A percentile compares a stretch with the other conserved stretches of the same genome.
Evolutionary conservation across 2,888 invertebrate genomes (phyloP).

Genomic region (Cosmorhoe ocellata): DNA sequence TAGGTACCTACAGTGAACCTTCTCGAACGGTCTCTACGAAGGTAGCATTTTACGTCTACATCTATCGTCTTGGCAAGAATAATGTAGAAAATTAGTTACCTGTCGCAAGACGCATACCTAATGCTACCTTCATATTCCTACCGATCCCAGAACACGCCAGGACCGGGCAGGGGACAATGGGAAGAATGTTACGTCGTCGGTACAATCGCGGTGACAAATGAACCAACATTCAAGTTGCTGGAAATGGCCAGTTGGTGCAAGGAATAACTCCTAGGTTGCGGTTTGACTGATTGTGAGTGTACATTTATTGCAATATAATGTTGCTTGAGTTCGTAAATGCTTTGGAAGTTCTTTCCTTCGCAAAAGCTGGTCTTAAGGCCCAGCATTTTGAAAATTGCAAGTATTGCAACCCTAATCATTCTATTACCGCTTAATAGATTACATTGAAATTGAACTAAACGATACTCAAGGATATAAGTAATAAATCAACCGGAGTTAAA

Average conservation of each 20-base stretch:
- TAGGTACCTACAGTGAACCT: no score
- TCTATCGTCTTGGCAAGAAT: slow-evolving; percentile 3
- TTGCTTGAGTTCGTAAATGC: background rate
- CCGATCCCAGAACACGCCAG: slow-evolving; percentile 29
- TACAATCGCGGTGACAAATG: slow-evolving; percentile 51
- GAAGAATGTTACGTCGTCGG: slow-evolving; percentile 55
- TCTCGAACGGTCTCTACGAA: no score
- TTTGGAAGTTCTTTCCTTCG: background rate
- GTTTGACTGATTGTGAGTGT: slow-evolving; percentile 15
- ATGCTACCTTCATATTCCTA: slow-evolving; percentile 9
- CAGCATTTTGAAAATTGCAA: no score
- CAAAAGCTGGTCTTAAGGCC: background rate
- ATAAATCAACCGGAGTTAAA: no score
- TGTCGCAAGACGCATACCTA: slow-evolving; percentile 6
- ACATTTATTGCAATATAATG: slow-evolving; percentile 3
- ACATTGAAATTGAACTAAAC: no score
- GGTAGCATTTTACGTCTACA: background rate
- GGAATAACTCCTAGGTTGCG: slow-evolving; percentile 7
- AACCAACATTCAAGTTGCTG: slow-evolving; percentile 22
- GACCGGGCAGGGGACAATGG: slow-evolving; percentile 43
- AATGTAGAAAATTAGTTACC: slow-evolving; percentile 9
- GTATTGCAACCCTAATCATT: no score
- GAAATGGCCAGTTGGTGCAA: slow-evolving; percentile 11
- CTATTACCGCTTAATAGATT: no score
- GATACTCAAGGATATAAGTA: no score